Evolutionary conservation across 1,140 invertebrate genomes (phyloP).

Genomic region (Drosophila ambigua): DNA sequence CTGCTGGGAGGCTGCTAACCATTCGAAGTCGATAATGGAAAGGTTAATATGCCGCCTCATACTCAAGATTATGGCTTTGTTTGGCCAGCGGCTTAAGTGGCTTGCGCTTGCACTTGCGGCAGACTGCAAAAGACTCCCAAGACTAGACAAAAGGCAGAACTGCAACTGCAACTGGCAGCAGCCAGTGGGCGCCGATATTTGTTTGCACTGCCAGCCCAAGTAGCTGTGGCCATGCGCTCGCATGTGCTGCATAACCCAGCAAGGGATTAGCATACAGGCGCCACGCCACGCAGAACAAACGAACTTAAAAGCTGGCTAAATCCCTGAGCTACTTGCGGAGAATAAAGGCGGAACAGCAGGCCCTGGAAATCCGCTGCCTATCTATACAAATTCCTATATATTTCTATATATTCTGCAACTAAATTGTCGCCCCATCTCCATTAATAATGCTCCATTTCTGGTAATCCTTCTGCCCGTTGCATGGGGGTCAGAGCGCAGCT

Average conservation of each 20-base stretch:
- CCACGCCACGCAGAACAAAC: background rate
- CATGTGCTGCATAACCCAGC: conserved; percentile 31
- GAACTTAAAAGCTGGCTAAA: too few relatives aligned
- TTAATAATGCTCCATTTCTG: conserved; percentile 5
- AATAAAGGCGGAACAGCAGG: too few relatives aligned
- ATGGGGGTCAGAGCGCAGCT: conserved; percentile 17
- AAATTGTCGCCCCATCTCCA: background rate
- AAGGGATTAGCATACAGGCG: conserved; percentile 43
- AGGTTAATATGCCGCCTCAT: conserved; percentile 54
- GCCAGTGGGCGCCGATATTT: conserved; percentile 23
- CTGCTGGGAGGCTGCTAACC: conserved; percentile 5
- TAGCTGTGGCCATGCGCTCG: conserved; percentile 57
- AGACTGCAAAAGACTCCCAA: conserved; percentile 5
- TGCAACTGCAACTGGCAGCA: background rate
- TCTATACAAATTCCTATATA: too few relatives aligned
- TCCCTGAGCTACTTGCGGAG: too few relatives aligned
- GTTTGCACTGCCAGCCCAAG: conserved; percentile 51
- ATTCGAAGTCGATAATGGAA: conserved; percentile 48
- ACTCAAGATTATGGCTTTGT: conserved; percentile 68
- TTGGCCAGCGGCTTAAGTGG: conserved; percentile 65
- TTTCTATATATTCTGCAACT: too few relatives aligned
- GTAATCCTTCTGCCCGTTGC: conserved; percentile 24
- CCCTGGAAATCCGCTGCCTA: too few relatives aligned
- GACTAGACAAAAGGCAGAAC: conserved; percentile 43
- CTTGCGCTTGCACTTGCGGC: conserved; percentile 64